These are phyloP conservation scores for Napeogenes inachia DNA, from an alignment of 2,888 invertebrate species.

Conservation along the genomic window DNA sequence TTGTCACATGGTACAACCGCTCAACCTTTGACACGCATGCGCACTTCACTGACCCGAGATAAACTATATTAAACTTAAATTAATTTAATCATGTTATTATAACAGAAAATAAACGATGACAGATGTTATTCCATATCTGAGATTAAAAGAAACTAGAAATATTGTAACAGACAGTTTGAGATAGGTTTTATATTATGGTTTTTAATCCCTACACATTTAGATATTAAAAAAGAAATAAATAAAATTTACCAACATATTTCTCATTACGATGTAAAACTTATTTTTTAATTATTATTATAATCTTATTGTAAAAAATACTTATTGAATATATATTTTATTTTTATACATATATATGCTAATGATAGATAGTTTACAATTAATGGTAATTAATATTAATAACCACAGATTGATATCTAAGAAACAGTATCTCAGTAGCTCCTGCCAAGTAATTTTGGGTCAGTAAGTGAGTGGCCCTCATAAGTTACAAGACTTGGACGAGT, in stretches of 20 bases:
- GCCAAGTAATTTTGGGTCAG: conserved; percentile 69
- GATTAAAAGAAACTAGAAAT: neutral
- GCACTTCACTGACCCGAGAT: conserved; percentile 38
- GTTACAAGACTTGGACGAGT: conserved; percentile 64
- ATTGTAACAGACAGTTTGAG: no score
- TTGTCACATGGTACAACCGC: conserved; percentile 34
- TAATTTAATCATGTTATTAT: conserved; percentile 21
- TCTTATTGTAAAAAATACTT: no score
- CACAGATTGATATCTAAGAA: conserved; percentile 24
- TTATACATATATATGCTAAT: no score
- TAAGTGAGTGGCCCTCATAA: conserved; percentile 55
- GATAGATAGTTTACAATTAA: no score
- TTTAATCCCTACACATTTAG: no score
- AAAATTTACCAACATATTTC: no score
- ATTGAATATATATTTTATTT: no score
- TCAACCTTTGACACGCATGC: conserved; percentile 61
- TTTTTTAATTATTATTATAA: no score
- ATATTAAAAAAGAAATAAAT: no score
- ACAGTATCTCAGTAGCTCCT: conserved; percentile 36
- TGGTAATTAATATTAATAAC: no score
- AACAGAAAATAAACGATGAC: neutral
- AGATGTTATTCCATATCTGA: neutral
- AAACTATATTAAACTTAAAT: conserved; percentile 34
- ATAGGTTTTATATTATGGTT: no score
- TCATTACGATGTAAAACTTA: no score